Evolutionary conservation across 2,797 vertebrate species (phyloP).

Genomic region (Myotis planiceps): DNA sequence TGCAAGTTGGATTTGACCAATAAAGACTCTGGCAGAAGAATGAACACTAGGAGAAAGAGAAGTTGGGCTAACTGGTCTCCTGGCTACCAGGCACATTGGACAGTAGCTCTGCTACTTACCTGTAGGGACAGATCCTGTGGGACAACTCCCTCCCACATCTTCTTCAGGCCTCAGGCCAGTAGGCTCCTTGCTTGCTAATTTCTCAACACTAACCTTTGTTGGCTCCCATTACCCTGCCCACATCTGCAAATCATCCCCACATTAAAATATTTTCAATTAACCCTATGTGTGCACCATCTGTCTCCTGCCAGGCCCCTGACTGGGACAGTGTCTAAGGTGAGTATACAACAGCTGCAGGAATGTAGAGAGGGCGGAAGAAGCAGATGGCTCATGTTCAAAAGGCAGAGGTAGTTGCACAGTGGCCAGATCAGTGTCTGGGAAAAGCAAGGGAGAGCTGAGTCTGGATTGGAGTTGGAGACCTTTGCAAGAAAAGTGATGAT

Average conservation of each 20-base stretch:
- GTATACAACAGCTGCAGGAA: background rate
- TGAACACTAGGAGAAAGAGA: background rate
- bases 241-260: background rate
- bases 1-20: background rate
- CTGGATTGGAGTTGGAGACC: background rate
- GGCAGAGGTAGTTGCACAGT: background rate
- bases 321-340: background rate
- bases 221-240: background rate
- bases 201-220: background rate
- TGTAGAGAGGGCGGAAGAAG: background rate
- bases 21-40: background rate
- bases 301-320: background rate
- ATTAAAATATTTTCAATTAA: slow-evolving; percentile 10
- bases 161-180: background rate
- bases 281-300: slow-evolving; percentile 6
- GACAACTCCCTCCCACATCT: background rate
- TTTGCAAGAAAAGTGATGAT: slow-evolving; percentile 1
- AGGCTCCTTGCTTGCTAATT: background rate
- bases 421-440: background rate
- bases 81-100: background rate
- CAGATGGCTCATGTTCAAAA: background rate
- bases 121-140: background rate
- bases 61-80: background rate
- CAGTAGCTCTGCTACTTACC: background rate
- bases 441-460: background rate